Percentiles rank a stretch among this genome's conserved stretches.
phyloP scores from a whole-genome alignment of 1,140 invertebrate genomes.

The Drosophila mayri region DNA sequence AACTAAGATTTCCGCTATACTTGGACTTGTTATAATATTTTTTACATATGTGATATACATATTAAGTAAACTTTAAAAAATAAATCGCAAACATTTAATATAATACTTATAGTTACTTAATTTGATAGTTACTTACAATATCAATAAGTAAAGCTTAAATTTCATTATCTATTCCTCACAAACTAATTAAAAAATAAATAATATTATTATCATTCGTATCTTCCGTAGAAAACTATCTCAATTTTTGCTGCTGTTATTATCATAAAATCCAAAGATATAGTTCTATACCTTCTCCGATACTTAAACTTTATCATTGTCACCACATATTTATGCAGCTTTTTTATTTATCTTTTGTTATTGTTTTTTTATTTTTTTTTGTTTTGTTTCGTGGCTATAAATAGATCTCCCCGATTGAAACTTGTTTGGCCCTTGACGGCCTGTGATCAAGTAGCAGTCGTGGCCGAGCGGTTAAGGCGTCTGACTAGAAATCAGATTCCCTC shows the following conservation, averaged over 20 bases:
- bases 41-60: too few relatives aligned
- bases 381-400: background rate
- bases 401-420: background rate
- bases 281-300: background rate
- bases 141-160: background rate
- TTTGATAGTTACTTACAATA: too few relatives aligned
- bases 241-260: background rate
- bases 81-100: too few relatives aligned
- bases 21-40: too few relatives aligned
- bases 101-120: too few relatives aligned
- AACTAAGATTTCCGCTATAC: too few relatives aligned
- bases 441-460: constrained; percentile 88
- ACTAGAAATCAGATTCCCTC: constrained; percentile 94
- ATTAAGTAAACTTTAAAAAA: too few relatives aligned
- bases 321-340: constrained; percentile 20
- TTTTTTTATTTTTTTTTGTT: background rate
- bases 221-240: background rate
- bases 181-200: background rate
- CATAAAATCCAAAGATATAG: background rate
- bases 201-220: too few relatives aligned
- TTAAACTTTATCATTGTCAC: background rate
- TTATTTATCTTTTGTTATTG: too few relatives aligned
- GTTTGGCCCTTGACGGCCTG: background rate
- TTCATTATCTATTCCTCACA: background rate
- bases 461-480: constrained; percentile 94